Evolutionary conservation across 2,888 invertebrate species (phyloP).

Genomic region (Agrochola lychnidis): DNA sequence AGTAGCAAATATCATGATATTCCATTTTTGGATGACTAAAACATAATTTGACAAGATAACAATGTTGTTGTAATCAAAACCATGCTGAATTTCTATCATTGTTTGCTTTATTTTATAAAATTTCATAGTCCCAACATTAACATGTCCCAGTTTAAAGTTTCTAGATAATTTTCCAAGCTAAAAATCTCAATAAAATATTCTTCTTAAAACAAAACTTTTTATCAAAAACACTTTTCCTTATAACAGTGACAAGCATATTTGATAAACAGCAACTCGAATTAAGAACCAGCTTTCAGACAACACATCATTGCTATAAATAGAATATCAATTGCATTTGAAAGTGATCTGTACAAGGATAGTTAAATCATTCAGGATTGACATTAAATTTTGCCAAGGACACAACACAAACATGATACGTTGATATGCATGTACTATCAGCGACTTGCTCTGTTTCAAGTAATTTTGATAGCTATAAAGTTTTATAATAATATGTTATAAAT

Average conservation of each 20-base stretch:
- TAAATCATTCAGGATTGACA: constrained; percentile 28
- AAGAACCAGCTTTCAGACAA: neutral
- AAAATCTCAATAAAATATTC: neutral
- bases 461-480: neutral
- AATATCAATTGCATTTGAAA: constrained; percentile 27
- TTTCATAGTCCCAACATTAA: neutral
- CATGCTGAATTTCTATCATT: neutral
- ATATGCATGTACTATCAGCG: neutral
- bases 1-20: neutral
- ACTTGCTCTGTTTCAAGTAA: neutral
- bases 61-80: constrained; percentile 1
- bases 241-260: constrained; percentile 29
- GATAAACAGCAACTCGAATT: neutral
- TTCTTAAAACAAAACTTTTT: no score
- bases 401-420: neutral
- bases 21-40: neutral
- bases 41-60: neutral
- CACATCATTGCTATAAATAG: constrained; percentile 37
- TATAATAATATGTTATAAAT: neutral
- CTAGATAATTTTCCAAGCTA: neutral
- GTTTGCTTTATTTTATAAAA: neutral
- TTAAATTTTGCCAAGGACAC: constrained; percentile 18
- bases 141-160: neutral
- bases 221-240: neutral
- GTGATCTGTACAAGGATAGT: constrained; percentile 13